phyloP scores from a whole-genome alignment of 2,797 vertebrate genomes.

The Sebastiscus albofasciatus region DNA sequence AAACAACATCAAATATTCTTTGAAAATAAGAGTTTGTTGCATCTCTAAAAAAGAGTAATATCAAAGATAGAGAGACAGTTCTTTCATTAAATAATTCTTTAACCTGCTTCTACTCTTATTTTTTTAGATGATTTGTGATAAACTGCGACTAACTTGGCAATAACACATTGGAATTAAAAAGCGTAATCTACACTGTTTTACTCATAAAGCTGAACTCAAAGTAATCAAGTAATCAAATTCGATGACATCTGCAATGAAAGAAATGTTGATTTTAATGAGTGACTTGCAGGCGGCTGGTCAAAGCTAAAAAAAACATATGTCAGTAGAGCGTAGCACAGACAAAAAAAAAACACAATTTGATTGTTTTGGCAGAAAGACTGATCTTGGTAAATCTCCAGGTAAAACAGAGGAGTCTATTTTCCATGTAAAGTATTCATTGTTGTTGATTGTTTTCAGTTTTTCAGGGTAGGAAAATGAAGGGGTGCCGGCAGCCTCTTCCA shows the following conservation, averaged over 20 bases:
- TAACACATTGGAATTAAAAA: not conserved
- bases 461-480: slow-evolving; percentile 35
- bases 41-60: too few relatives aligned
- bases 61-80: too few relatives aligned
- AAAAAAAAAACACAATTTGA: not conserved
- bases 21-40: not conserved
- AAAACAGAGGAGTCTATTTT: not conserved
- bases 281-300: not conserved
- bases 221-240: not conserved
- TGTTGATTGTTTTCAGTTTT: not conserved
- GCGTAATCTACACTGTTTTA: not conserved
- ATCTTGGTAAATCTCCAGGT: not conserved
- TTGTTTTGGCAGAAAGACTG: not conserved
- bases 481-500: not conserved
- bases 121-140: not conserved
- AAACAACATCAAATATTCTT: not conserved
- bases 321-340: not conserved
- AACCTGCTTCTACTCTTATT: too few relatives aligned
- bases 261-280: not conserved
- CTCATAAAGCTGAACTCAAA: not conserved
- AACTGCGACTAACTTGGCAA: not conserved
- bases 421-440: not conserved
- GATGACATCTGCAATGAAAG: not conserved
- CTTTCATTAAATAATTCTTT: too few relatives aligned
- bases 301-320: not conserved